These are phyloP conservation scores for Pollenia amentaria DNA, from an alignment of 2,888 invertebrate genomes.

Conservation along the genomic window DNA sequence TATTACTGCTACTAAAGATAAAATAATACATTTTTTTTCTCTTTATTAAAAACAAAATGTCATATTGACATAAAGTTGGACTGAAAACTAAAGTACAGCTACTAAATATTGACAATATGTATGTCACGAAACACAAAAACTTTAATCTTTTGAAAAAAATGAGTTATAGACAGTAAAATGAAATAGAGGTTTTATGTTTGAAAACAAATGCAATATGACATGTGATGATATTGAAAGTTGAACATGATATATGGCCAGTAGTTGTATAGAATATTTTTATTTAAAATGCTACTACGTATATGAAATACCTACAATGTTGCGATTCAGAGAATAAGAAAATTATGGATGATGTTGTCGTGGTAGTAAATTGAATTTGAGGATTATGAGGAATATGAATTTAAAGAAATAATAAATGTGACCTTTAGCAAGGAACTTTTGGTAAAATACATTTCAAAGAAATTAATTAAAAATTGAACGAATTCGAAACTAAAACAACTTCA, in stretches of 20 bases:
- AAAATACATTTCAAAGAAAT: too few relatives aligned
- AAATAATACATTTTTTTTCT: slow-evolving; percentile 37
- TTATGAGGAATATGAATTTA: too few relatives aligned
- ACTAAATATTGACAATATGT: slow-evolving; percentile 64
- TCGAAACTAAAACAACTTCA: too few relatives aligned
- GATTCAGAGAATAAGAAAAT: neutral
- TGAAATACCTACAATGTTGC: neutral
- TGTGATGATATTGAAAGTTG: slow-evolving; percentile 63
- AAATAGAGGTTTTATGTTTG: slow-evolving; percentile 61
- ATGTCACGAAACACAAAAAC: neutral
- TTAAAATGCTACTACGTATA: neutral
- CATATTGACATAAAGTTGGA: slow-evolving; percentile 53
- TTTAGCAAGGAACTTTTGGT: too few relatives aligned
- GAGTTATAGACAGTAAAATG: slow-evolving; percentile 70
- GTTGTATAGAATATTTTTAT: slow-evolving; percentile 1
- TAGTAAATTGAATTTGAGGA: too few relatives aligned
- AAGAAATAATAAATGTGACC: too few relatives aligned
- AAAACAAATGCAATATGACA: slow-evolving; percentile 63
- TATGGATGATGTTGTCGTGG: neutral
- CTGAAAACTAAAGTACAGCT: slow-evolving; percentile 2
- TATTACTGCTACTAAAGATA: neutral
- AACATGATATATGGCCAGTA: slow-evolving; percentile 48
- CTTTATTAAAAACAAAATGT: slow-evolving; percentile 50
- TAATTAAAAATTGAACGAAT: too few relatives aligned
- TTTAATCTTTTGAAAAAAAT: slow-evolving; percentile 32